phyloP scores from a whole-genome alignment of 2,797 vertebrate species.

The Mormyrus proboscirostris region DNA sequence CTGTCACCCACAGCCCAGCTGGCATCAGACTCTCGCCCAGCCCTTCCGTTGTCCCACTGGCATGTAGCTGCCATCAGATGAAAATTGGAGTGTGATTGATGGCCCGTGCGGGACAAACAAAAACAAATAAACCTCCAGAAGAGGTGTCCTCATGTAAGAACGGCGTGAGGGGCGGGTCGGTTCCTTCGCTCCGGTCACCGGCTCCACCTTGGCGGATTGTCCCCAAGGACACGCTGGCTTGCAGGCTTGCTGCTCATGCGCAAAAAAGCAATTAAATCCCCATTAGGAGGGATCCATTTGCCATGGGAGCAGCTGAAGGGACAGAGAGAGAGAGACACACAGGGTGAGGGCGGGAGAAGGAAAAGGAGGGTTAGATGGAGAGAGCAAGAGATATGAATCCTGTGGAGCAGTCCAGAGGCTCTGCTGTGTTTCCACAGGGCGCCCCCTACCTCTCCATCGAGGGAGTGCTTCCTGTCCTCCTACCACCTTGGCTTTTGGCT shows the following conservation, averaged over 20 bases:
- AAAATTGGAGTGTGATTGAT: conserved; percentile 1
- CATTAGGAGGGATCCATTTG: conserved; percentile 19
- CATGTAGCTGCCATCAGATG: neutral
- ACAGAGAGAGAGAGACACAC: neutral
- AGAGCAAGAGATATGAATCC: neutral
- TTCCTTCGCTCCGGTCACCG: conserved; percentile 22
- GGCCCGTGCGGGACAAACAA: neutral
- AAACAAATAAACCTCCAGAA: neutral
- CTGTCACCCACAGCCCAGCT: neutral
- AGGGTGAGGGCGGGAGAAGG: neutral
- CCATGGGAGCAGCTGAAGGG: neutral
- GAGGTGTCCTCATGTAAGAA: neutral
- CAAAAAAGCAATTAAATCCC: conserved; percentile 25
- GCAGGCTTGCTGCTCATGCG: conserved; percentile 34
- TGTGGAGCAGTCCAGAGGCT: neutral
- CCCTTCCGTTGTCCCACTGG: neutral
- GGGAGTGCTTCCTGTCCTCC: neutral
- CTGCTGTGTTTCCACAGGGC: neutral
- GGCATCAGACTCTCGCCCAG: neutral
- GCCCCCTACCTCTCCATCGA: neutral
- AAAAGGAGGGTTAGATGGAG: neutral
- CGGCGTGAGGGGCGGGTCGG: neutral
- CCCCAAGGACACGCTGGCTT: conserved; percentile 27
- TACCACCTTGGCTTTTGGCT: neutral
- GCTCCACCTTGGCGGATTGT: conserved; percentile 38